A percentile compares a stretch with the other conserved stretches of the same genome.
Evolutionary conservation across 2,888 invertebrate genomes (phyloP).

Genomic region (Aradus depressus): DNA sequence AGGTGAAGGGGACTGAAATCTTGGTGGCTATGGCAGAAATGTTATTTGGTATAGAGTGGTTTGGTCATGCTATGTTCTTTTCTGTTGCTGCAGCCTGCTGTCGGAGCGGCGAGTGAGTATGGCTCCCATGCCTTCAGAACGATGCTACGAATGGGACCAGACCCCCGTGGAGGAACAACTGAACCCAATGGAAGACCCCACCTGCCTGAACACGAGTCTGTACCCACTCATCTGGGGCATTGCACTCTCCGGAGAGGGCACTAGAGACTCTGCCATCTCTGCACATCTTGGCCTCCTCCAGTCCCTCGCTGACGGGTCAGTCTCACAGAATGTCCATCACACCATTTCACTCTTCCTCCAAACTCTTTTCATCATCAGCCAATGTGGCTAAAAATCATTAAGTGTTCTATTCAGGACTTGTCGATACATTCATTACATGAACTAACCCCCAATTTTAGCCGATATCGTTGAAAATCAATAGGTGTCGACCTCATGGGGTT

Average conservation of each 20-base stretch:
- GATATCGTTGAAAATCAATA: too few relatives aligned
- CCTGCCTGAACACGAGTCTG: slow-evolving; percentile 20
- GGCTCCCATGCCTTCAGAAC: slow-evolving; percentile 36
- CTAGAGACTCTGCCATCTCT: slow-evolving; percentile 35
- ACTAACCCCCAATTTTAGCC: too few relatives aligned
- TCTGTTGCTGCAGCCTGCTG: slow-evolving; percentile 37
- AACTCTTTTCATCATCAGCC: too few relatives aligned
- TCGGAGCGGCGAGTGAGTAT: slow-evolving; percentile 36
- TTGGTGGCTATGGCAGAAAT: not conserved
- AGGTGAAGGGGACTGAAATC: too few relatives aligned
- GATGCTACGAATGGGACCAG: slow-evolving; percentile 36
- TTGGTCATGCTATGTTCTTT: slow-evolving; percentile 8
- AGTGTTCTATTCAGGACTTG: too few relatives aligned
- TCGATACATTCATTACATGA: too few relatives aligned
- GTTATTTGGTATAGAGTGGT: not conserved
- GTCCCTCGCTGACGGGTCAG: slow-evolving; percentile 40
- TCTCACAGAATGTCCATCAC: too few relatives aligned
- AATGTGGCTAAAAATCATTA: too few relatives aligned
- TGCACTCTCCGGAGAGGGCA: slow-evolving; percentile 37
- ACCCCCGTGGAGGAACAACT: slow-evolving; percentile 34
- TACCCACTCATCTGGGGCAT: slow-evolving; percentile 43
- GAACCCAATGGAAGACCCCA: slow-evolving; percentile 9
- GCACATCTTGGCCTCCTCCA: slow-evolving; percentile 41
- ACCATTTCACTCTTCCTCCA: too few relatives aligned
- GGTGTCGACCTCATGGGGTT: too few relatives aligned